These are phyloP conservation scores for Allolobophora icterica DNA, from an alignment of 2,888 invertebrate genomes.

Conservation along the genomic window DNA sequence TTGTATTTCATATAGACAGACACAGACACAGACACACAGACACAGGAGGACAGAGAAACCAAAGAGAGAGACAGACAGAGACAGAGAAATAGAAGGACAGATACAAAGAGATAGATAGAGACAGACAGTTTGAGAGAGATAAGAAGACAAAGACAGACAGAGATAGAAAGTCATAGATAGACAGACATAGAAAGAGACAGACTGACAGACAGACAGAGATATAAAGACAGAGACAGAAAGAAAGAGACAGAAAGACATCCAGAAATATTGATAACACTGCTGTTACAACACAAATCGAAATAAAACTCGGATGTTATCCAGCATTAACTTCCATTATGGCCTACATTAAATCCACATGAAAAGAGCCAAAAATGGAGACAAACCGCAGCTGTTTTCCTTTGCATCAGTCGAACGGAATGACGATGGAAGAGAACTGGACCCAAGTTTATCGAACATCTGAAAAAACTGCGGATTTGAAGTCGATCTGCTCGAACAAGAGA, in stretches of 20 bases:
- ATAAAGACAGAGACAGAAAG: too few relatives aligned
- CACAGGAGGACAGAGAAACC: too few relatives aligned
- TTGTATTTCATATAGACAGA: background rate
- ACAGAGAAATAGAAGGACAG: background rate
- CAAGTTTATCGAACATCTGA: constrained; percentile 21
- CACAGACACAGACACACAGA: too few relatives aligned
- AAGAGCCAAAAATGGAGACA: background rate
- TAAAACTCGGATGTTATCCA: too few relatives aligned
- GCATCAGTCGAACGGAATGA: background rate
- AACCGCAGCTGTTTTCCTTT: background rate
- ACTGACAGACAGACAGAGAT: background rate
- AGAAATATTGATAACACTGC: too few relatives aligned
- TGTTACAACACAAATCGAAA: too few relatives aligned
- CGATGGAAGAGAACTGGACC: background rate
- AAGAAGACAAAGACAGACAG: background rate
- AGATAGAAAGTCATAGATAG: background rate
- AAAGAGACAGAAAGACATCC: too few relatives aligned
- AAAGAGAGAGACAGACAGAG: too few relatives aligned
- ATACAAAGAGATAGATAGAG: background rate
- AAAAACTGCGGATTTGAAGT: constrained; percentile 44
- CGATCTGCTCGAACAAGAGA: constrained; percentile 35
- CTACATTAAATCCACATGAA: background rate
- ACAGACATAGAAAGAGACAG: background rate
- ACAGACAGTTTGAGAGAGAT: too few relatives aligned
- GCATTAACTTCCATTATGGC: too few relatives aligned